Conservation (phyloP, 2,888 invertebrate species). For the Blera fallax region DNA sequence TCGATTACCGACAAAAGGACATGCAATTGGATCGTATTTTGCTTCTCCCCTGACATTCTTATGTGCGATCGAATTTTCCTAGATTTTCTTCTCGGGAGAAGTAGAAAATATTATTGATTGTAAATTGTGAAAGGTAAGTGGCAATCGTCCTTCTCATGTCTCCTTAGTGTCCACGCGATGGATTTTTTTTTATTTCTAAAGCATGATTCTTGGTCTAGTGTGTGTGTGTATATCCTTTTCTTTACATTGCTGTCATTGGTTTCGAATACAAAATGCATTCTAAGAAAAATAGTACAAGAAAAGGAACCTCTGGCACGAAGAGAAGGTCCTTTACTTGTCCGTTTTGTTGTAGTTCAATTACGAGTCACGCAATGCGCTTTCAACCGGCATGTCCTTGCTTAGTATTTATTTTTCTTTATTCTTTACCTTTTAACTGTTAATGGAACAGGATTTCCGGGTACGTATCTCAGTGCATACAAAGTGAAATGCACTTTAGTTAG, state of each 20-base stretch:
- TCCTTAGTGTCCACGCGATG: conserved; percentile 21
- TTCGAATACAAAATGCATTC: neutral
- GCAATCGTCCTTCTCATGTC: conserved; percentile 44
- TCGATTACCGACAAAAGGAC: conserved; percentile 33
- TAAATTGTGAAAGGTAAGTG: conserved; percentile 60
- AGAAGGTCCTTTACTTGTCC: conserved; percentile 4
- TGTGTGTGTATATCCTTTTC: neutral
- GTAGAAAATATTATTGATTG: conserved; percentile 61
- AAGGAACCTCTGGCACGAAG: conserved; percentile 13
- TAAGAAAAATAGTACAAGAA: neutral
- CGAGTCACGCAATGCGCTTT: conserved; percentile 64
- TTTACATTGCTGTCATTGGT: neutral
- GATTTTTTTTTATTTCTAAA: neutral
- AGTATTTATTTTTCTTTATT: conserved; percentile 43
- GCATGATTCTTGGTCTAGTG: neutral
- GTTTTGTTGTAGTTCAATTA: conserved; percentile 63
- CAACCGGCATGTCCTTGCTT: conserved; percentile 55
- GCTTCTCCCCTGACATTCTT: neutral
- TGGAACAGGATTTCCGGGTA: conserved; percentile 68
- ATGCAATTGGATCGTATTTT: conserved; percentile 21
- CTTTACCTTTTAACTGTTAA: conserved; percentile 70
- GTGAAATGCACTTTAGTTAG: conserved; percentile 61
- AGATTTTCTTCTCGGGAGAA: neutral
- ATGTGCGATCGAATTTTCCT: conserved; percentile 24
- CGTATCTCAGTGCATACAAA: conserved; percentile 66